Evolutionary conservation across 2,888 invertebrate genomes (phyloP).

Genomic region (Aspidiotus destructor): DNA sequence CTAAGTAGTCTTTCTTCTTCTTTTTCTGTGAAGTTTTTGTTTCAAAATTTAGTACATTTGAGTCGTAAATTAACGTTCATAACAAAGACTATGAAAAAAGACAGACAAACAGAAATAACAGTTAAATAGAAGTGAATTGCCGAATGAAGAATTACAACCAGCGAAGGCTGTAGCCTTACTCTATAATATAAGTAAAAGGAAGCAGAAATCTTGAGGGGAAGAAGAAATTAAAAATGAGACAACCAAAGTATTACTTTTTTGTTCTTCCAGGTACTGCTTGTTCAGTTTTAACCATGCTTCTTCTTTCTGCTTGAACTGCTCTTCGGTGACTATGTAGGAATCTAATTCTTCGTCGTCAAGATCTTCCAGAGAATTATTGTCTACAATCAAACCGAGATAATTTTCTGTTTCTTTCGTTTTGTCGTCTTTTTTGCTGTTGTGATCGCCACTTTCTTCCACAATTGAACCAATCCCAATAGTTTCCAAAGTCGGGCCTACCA

Average conservation of each 20-base stretch:
- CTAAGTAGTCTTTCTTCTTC: conserved; percentile 72
- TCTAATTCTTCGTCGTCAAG: conserved; percentile 87
- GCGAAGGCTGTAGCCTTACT: too few species aligned
- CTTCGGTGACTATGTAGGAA: conserved; percentile 69
- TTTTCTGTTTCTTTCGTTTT: conserved; percentile 35
- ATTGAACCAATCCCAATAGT: conserved; percentile 16
- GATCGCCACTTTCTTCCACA: not conserved
- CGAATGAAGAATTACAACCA: too few species aligned
- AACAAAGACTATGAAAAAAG: too few species aligned
- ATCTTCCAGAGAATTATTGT: conserved; percentile 53
- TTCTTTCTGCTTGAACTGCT: conserved; percentile 72
- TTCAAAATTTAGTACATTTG: too few species aligned
- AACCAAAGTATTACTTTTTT: conserved; percentile 47
- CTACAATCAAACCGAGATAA: conserved; percentile 37
- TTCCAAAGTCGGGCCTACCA: conserved; percentile 16
- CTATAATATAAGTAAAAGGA: not conserved
- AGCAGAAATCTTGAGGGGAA: not conserved
- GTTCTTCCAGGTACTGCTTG: conserved; percentile 72
- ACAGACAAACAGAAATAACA: too few species aligned
- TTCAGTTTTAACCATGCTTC: conserved; percentile 80
- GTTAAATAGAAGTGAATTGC: too few species aligned
- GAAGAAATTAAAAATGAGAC: not conserved
- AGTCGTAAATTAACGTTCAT: too few species aligned
- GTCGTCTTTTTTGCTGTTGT: conserved; percentile 24
- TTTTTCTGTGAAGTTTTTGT: conserved; percentile 44